Conservation (phyloP, 2,888 invertebrate species). For the Bombyx huttoni region DNA sequence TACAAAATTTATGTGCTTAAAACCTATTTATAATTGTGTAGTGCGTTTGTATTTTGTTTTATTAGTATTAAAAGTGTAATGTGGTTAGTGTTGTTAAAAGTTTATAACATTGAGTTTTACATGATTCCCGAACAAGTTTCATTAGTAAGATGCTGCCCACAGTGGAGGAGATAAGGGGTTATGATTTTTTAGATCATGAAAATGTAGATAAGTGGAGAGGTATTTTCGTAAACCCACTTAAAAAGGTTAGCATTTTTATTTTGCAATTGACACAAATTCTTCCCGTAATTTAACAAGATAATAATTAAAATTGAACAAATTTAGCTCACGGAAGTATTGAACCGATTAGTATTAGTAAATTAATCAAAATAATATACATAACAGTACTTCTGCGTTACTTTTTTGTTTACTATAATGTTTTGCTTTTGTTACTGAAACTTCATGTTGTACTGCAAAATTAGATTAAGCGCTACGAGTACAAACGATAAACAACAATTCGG, state of each 20-base stretch:
- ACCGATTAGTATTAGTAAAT: neutral
- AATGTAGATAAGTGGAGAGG: conserved; percentile 94
- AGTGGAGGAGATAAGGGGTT: conserved; percentile 71
- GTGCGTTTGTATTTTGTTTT: conserved; percentile 22
- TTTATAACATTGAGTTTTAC: conserved; percentile 29
- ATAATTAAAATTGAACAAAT: neutral
- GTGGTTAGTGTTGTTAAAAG: conserved; percentile 40
- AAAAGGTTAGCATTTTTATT: conserved; percentile 77
- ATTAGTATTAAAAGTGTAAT: conserved; percentile 32
- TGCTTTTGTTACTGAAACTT: too few relatives aligned
- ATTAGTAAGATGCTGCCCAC: conserved; percentile 63
- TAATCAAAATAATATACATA: too few relatives aligned
- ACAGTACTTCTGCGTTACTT: too few relatives aligned
- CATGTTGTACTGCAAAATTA: too few relatives aligned
- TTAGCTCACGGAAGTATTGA: neutral
- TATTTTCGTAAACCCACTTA: conserved; percentile 87
- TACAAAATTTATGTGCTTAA: conserved; percentile 12
- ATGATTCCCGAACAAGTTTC: conserved; percentile 47
- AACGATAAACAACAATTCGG: too few relatives aligned
- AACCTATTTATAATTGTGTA: conserved; percentile 16
- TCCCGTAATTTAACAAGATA: neutral
- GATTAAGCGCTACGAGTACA: too few relatives aligned
- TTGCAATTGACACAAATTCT: neutral
- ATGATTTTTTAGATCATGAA: conserved; percentile 91
- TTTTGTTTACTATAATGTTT: too few relatives aligned